Evolutionary conservation across 2,888 invertebrate species (phyloP).

Genomic region (Brachyptera putata): DNA sequence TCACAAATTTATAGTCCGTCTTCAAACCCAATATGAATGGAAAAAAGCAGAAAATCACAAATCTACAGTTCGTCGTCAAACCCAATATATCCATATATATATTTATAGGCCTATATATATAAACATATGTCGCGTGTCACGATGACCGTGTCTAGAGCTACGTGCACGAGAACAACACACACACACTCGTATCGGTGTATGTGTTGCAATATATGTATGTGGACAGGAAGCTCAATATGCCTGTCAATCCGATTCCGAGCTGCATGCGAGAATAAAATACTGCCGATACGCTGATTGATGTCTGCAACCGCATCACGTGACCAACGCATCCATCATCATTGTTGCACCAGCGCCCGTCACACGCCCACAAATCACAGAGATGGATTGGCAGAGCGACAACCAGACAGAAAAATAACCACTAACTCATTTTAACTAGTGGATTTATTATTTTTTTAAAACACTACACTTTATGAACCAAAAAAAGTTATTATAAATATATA

Average conservation of each 20-base stretch:
- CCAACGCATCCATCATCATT: slow-evolving; percentile 12
- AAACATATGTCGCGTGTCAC: too few species aligned
- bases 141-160: too few species aligned
- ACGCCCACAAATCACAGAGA: slow-evolving; percentile 33
- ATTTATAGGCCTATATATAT: too few species aligned
- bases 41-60: too few species aligned
- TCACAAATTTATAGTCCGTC: too few species aligned
- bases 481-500: slow-evolving; percentile 21
- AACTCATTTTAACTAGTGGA: slow-evolving; percentile 15
- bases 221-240: background rate
- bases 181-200: too few species aligned
- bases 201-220: too few species aligned
- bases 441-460: slow-evolving; percentile 17
- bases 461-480: slow-evolving; percentile 18
- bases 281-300: slow-evolving; percentile 17
- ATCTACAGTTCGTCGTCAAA: too few species aligned
- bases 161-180: too few species aligned
- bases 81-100: too few species aligned
- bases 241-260: background rate
- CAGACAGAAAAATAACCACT: slow-evolving; percentile 16
- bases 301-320: background rate
- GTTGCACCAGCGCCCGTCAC: background rate
- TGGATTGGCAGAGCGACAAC: slow-evolving; percentile 25
- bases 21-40: too few species aligned
- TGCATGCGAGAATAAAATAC: too few species aligned